Conservation (phyloP, 2,888 invertebrate genomes). For the Creontiades dilutus region DNA sequence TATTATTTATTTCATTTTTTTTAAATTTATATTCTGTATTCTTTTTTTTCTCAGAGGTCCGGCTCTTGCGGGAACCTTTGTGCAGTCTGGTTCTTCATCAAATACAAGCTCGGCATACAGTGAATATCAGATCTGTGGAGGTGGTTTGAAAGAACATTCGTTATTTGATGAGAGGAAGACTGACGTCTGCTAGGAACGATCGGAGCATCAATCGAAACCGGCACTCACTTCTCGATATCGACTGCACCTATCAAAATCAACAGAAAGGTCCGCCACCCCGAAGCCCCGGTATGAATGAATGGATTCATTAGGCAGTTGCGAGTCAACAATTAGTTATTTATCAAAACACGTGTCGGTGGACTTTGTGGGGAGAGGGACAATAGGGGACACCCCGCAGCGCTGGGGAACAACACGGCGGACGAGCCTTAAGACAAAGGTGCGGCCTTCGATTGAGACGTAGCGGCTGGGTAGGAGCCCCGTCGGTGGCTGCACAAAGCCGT, state of each 20-base stretch:
- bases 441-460: constrained; percentile 51
- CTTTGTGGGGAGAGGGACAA: constrained; percentile 15
- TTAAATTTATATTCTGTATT: too few relatives aligned
- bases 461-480: neutral
- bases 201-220: neutral
- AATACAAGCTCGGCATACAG: too few relatives aligned
- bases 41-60: too few relatives aligned
- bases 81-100: too few relatives aligned
- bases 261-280: constrained; percentile 40
- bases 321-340: constrained; percentile 66
- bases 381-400: constrained; percentile 24
- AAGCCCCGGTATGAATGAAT: constrained; percentile 48
- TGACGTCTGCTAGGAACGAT: neutral
- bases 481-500: constrained; percentile 13
- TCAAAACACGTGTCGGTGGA: constrained; percentile 63
- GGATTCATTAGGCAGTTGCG: constrained; percentile 44
- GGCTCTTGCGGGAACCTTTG: too few relatives aligned
- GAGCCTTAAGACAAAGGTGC: constrained; percentile 33
- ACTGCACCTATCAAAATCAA: constrained; percentile 51
- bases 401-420: neutral
- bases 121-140: too few relatives aligned
- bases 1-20: too few relatives aligned
- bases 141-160: neutral
- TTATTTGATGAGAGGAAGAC: constrained; percentile 1
- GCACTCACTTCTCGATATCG: constrained; percentile 24